Base-by-base conservation (phyloP, 1,140 invertebrate species). In the Ips typographus region DNA sequence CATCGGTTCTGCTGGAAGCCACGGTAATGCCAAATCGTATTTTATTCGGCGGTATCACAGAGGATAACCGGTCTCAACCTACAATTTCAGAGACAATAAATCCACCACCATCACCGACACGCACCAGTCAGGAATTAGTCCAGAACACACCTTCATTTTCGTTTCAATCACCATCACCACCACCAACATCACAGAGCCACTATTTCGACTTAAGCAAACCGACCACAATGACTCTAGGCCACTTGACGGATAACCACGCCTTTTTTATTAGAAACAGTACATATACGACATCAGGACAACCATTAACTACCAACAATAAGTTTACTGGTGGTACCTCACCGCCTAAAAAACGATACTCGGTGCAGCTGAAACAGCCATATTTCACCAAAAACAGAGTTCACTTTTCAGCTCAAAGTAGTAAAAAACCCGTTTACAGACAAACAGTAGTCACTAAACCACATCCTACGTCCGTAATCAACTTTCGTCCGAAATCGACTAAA, bases 11-110 rank as follows among this genome's bases (percentile, higher is more conserved):
- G 40, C 63, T 52, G 64, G 83, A 87, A 74, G 89, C 86, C 68
- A 86, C 90, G 81, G 85, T 93, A 83, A 89, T 86, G 79, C 87
- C 90, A 71, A 87, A 88, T 77, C 83, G 82, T 79, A 86, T 78
- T 52, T 51, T 72, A 51, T 8, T 62, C 41, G 61, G 57, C 36
- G 74, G 71, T 43, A 66, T 65, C 41, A 65, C 57, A 49, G 62
- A 70, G 62, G 71, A 73, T 74, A 73, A 74, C 68, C 66, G 69
- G 66, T 65, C 66, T 72, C 72, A 73, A 71, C 66, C 65, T 71
- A 71, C 72, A 68, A 56, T 76, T 76, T 76, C 73, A 76, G 75
- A 76, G 57, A 56, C 60, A 40, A 57, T 58, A 6, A 59, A 63
- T 70, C 47, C 66, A 72, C 68, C 58, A 51, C 52, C 59, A 59